Base-by-base conservation (phyloP, 2,797 vertebrate species). In the Sphenodon punctatus region DNA sequence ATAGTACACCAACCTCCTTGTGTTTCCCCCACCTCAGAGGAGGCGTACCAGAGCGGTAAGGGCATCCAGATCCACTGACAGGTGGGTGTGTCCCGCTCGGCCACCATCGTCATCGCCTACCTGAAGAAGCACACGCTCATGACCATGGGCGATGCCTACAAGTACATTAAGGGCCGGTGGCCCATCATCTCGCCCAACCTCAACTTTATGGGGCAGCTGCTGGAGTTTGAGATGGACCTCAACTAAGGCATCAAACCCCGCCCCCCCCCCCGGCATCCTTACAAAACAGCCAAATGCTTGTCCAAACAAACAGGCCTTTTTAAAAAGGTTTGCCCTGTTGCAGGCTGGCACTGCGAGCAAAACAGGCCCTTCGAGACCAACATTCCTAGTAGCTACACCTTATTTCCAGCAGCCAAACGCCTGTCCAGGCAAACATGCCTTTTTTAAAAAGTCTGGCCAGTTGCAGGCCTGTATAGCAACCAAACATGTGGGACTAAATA, bases 121-220 rank as follows among this genome's bases (percentile, higher is more conserved):
- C 94, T 98, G 84, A 98, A 98, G 97, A 98, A 98, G 95, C 97
- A 98, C 96, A 98, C 97, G 48, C 95, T 97, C 82, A 98, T 98
- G 97, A 97, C 97, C 80, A 97, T 98, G 96, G 97, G 97, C 10
- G 97, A 98, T 27, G 97, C 97, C 90, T 98, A 98, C 94, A 98
- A 97, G 80, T 98, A 97, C 12, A 97, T 98, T 70, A 94, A 97
- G 76, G 95, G 97, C 32, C 96, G 97, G 3, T 96, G 97, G 9
- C 97, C 97, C 1, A 95, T 98, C 75, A 97, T 98, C 70, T 98
- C 97, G 3, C 97, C 97, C 2, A 98, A 98, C 90, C 96, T 98
- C 66, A 98, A 98, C 94, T 98, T 98, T 95, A 98, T 98, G 97
- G 97, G 97, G 72, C 97, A 97, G 90, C 96, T 97, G 55, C 86